Conservation (phyloP, 2,888 invertebrate genomes). For the Galeruca laticollis region DNA sequence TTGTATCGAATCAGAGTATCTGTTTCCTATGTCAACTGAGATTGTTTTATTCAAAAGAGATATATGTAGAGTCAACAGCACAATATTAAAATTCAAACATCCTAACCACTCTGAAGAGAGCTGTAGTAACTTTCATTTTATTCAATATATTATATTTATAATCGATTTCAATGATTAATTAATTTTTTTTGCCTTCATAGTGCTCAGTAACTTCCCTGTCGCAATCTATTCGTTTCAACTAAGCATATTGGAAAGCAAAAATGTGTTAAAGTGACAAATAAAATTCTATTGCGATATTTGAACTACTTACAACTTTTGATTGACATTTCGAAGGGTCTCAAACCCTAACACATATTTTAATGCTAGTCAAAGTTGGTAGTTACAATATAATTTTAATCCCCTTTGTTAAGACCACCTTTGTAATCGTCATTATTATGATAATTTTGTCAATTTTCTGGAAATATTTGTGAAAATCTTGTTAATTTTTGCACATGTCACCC, state of each 20-base stretch:
- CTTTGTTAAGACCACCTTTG: neutral
- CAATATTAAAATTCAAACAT: too few relatives aligned
- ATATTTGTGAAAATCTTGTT: conserved; percentile 18
- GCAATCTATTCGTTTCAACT: neutral
- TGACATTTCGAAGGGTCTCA: neutral
- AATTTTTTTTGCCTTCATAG: too few relatives aligned
- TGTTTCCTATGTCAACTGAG: too few relatives aligned
- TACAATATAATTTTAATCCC: neutral
- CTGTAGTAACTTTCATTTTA: too few relatives aligned
- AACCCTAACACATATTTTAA: conserved; percentile 4
- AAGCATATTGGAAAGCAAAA: neutral
- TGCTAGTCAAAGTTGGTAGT: neutral
- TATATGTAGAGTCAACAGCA: too few relatives aligned
- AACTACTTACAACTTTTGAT: neutral
- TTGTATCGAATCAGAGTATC: too few relatives aligned
- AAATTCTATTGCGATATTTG: neutral
- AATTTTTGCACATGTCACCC: conserved; percentile 8
- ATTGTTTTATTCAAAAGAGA: too few relatives aligned
- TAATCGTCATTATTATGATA: conserved; percentile 15
- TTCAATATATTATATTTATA: too few relatives aligned
- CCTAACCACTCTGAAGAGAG: too few relatives aligned
- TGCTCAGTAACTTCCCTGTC: too few relatives aligned
- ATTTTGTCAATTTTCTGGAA: conserved; percentile 9
- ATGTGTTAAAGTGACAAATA: neutral
- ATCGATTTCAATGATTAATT: too few relatives aligned